Evolutionary conservation across 2,888 invertebrate genomes (phyloP).

Genomic region (Cryptus armator): DNA sequence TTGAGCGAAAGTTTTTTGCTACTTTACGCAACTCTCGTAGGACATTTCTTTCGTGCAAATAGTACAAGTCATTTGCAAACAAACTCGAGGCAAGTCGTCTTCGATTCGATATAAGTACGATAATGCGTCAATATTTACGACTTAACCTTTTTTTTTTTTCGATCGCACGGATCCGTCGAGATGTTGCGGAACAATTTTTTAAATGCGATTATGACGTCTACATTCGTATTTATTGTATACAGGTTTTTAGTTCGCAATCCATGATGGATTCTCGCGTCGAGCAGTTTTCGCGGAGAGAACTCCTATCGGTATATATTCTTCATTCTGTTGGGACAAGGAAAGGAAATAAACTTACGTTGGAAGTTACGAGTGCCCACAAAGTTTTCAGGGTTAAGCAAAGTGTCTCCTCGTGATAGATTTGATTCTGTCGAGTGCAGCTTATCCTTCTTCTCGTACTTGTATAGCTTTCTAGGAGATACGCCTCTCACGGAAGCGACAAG

Average conservation of each 20-base stretch:
- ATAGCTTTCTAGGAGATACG: neutral
- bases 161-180: too few species aligned
- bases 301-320: constrained; percentile 4
- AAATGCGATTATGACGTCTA: too few species aligned
- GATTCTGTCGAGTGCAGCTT: constrained; percentile 35
- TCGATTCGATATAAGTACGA: neutral
- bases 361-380: constrained; percentile 22
- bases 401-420: constrained; percentile 40
- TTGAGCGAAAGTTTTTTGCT: constrained; percentile 18
- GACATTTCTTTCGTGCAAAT: constrained; percentile 25
- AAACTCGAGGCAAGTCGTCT: neutral
- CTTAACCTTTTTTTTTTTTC: too few species aligned
- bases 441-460: constrained; percentile 29
- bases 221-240: too few species aligned
- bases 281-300: too few species aligned
- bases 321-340: neutral
- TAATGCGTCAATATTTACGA: too few species aligned
- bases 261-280: too few species aligned
- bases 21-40: constrained; percentile 15
- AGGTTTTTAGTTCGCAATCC: too few species aligned
- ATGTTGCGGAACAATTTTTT: too few species aligned
- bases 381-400: constrained; percentile 40
- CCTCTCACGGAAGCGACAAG: constrained; percentile 29
- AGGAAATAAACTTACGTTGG: neutral
- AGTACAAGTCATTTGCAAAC: constrained; percentile 8